These are phyloP conservation scores for Nemurella pictetii DNA, from an alignment of 2,888 invertebrate species.

Conservation along the genomic window DNA sequence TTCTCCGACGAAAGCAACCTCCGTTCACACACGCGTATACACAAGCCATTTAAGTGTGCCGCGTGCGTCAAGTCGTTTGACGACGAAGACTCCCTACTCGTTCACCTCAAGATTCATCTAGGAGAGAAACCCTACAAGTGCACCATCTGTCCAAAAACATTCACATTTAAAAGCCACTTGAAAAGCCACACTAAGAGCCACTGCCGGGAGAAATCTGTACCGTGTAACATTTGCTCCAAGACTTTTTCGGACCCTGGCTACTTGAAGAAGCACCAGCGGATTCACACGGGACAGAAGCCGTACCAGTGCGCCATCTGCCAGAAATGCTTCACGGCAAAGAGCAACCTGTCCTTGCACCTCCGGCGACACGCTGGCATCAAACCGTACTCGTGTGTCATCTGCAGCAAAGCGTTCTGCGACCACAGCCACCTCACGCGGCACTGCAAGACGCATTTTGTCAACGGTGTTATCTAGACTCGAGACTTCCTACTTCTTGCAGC, in stretches of 20 bases:
- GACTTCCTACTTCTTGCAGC: too few species aligned
- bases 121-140: constrained; percentile 8
- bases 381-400: not conserved
- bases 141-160: not conserved
- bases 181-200: not conserved
- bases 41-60: constrained; percentile 1
- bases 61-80: not conserved
- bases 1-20: constrained; percentile 4
- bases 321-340: not conserved
- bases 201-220: not conserved
- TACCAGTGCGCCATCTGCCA: not conserved
- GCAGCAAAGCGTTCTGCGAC: not conserved
- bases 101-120: not conserved
- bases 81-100: not conserved
- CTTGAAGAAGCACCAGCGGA: not conserved
- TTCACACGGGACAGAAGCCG: not conserved
- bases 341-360: not conserved
- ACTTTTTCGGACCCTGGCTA: not conserved
- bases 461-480: too few species aligned
- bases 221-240: not conserved
- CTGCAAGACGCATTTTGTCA: not conserved
- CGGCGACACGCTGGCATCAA: not conserved
- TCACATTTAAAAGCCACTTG: not conserved
- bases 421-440: not conserved
- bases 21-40: not conserved